Evolutionary conservation across 2,888 invertebrate genomes (phyloP).

Genomic region (Norana najaformis): DNA sequence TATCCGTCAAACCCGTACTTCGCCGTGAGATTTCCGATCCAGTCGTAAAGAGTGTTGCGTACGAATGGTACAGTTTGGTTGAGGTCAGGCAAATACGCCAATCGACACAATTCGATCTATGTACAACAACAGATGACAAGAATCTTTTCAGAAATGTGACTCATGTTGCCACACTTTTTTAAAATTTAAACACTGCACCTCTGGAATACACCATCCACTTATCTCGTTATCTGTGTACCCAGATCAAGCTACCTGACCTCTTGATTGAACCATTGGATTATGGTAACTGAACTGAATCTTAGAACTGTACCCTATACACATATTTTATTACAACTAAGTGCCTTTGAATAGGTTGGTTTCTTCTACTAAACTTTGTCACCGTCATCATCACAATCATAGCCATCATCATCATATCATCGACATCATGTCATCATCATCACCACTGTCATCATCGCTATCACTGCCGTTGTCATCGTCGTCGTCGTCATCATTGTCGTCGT

Average conservation of each 20-base stretch:
- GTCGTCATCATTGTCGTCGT: too few relatives aligned
- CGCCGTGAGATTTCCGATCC: constrained; percentile 43
- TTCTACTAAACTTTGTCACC: background rate
- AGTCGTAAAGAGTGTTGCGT: constrained; percentile 39
- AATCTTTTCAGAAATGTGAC: background rate
- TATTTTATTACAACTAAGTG: too few relatives aligned
- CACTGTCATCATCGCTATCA: background rate
- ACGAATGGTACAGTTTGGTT: constrained; percentile 47
- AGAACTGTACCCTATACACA: too few relatives aligned
- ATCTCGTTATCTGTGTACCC: too few relatives aligned
- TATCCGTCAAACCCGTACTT: constrained; percentile 47
- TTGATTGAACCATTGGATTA: too few relatives aligned
- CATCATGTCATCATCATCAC: background rate
- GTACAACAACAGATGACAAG: background rate
- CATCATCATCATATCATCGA: too few relatives aligned
- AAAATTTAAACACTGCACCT: too few relatives aligned
- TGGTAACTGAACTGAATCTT: too few relatives aligned
- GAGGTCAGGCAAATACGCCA: constrained; percentile 46
- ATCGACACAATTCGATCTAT: constrained; percentile 44
- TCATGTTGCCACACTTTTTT: background rate
- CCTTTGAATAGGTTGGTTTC: too few relatives aligned
- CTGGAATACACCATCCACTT: too few relatives aligned
- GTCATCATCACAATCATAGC: background rate
- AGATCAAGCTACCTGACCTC: too few relatives aligned
- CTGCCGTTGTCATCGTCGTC: background rate